phyloP scores from a whole-genome alignment of 1,140 invertebrate genomes.

The Platorchestia sp. region DNA sequence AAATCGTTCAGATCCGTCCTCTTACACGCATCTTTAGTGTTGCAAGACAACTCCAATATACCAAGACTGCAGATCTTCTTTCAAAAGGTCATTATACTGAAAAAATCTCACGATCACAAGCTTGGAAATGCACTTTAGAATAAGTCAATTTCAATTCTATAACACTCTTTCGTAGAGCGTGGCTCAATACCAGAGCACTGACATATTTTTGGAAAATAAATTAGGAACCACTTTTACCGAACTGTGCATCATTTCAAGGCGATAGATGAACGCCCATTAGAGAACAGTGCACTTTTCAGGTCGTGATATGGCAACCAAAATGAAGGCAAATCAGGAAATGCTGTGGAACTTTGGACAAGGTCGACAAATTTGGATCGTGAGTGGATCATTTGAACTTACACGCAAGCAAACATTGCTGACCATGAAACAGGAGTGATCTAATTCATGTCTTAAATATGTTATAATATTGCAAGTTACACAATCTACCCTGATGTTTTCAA shows the following conservation, averaged over 20 bases:
- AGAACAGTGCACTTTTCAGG: not conserved
- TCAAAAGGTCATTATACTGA: too few relatives aligned
- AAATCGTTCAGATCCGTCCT: not conserved
- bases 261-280: not conserved
- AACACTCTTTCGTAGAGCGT: too few relatives aligned
- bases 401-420: not conserved
- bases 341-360: not conserved
- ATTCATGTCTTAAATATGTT: not conserved
- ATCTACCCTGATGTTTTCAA: too few relatives aligned
- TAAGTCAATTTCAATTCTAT: too few relatives aligned
- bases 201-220: not conserved
- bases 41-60: too few relatives aligned
- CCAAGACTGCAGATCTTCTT: too few relatives aligned
- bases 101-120: too few relatives aligned
- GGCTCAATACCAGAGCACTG: too few relatives aligned
- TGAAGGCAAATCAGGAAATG: slow-evolving; percentile 22
- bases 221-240: not conserved
- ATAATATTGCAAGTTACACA: not conserved
- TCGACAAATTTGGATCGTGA: not conserved
- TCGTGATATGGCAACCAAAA: slow-evolving; percentile 38
- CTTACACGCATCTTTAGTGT: too few relatives aligned
- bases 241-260: not conserved
- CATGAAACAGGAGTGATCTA: not conserved
- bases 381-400: not conserved
- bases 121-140: too few relatives aligned